phyloP scores from a whole-genome alignment of 2,797 vertebrate genomes.

The Muscicapa striata region DNA sequence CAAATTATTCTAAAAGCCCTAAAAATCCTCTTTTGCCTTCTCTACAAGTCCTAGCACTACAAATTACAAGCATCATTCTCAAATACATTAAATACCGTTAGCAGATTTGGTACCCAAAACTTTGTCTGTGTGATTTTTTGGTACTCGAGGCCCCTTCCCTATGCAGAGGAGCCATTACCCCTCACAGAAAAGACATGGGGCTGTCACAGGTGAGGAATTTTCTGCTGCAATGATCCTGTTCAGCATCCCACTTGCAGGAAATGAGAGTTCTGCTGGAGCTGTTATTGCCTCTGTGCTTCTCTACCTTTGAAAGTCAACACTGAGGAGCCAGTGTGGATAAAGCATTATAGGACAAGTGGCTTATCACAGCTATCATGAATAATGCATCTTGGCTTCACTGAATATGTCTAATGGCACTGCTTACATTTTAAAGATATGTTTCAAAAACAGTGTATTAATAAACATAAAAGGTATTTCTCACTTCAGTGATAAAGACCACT shows the following conservation, averaged over 20 bases:
- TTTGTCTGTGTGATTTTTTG: not conserved
- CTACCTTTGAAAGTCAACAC: not conserved
- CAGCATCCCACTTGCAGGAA: not conserved
- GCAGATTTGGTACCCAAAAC: not conserved
- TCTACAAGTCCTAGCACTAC: not conserved
- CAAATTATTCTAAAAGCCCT: not conserved
- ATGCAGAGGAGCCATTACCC: not conserved
- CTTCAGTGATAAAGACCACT: not conserved
- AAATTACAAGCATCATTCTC: not conserved
- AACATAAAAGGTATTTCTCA: constrained; percentile 29
- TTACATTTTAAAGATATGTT: constrained; percentile 13
- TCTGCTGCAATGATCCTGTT: not conserved
- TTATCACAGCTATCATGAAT: constrained; percentile 23
- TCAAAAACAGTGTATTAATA: constrained; percentile 39
- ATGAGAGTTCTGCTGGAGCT: not conserved
- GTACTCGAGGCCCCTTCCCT: fast-evolving
- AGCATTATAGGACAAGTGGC: not conserved
- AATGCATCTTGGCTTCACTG: not conserved
- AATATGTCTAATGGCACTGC: not conserved
- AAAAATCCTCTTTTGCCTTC: not conserved
- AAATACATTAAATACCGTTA: not conserved
- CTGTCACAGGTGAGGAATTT: not conserved
- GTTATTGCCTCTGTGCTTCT: not conserved
- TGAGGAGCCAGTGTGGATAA: not conserved
- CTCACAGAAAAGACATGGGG: not conserved